Percentiles rank a stretch among this genome's conserved stretches.
These are phyloP conservation scores for Apis laboriosa DNA, from an alignment of 1,140 invertebrate genomes.

Conservation along the genomic window DNA sequence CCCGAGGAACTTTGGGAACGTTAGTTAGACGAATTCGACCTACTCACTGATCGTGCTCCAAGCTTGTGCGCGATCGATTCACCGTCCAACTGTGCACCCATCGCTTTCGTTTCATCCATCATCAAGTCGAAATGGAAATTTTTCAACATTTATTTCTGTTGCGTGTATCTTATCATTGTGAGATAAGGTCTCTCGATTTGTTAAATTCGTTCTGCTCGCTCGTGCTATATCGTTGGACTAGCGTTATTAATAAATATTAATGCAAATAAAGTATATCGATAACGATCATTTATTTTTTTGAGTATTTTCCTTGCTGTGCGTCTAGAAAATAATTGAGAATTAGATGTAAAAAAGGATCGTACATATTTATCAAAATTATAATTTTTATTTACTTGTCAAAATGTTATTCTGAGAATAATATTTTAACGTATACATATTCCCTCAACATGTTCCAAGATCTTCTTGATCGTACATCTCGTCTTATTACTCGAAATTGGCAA, in stretches of 20 bases:
- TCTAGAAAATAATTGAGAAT: too few species aligned
- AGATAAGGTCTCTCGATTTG: background rate
- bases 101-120: background rate
- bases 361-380: too few species aligned
- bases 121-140: background rate
- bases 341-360: too few species aligned
- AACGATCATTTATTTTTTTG: too few species aligned
- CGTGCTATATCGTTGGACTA: background rate
- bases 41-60: conserved; percentile 2
- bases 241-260: too few species aligned
- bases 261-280: too few species aligned
- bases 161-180: background rate
- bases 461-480: background rate
- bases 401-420: too few species aligned
- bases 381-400: background rate
- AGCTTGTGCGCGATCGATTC: background rate
- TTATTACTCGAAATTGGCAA: background rate
- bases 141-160: background rate
- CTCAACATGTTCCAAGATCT: background rate
- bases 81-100: background rate
- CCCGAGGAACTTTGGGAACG: background rate
- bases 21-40: conserved; percentile 3
- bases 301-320: too few species aligned
- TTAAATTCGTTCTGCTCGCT: background rate
- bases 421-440: too few species aligned